Evolutionary conservation across 2,113 vertebrate genomes (phyloP), one percentile per base, ranked within the genome.

Genomic region (Equus quagga): DNA sequence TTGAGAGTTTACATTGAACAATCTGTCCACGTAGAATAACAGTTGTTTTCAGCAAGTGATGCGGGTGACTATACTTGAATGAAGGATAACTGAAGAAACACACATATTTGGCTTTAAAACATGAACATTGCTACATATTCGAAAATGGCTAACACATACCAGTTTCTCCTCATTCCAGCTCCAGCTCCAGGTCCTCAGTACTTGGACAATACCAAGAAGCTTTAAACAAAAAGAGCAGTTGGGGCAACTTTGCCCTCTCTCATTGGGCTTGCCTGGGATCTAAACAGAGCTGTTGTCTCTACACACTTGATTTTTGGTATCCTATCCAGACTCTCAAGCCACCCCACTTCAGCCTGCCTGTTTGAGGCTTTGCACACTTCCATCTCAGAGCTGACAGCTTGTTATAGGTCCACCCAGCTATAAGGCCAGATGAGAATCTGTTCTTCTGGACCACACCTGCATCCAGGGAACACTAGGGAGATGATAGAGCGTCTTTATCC

Each of bases 71-170:
- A 92, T 44, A 67, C 14, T 44, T 96, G 28, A 82, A 75, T 89
- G 97, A 97, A 89, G 98, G 97, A 75, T 96, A 98, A 92, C 98
- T 98, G 69, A 98, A 98, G 46, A 79, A 96, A 94, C 94, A 98
- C 92, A 97, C 86, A 76, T 98, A 97, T 97, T 98, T 97, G 95
- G 94, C 83, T 95, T 98, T 91, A 98, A 58, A 96, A 93, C 97
- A 96, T 93, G 98, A 97, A 98, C 80, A 92, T 96, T 99, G 90
- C 98, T 98, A 97, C 98, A 98, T 24, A 98, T 98, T 94, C 98
- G 98, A 98, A 99, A 98, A 84, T 99, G 99, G 76, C 98, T 99
- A 97, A 97, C 96, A 98, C 98, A 98, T 87, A 99, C 98, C 99
- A 82, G 2, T 86, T 73, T 23, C 23, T 81, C 33, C 41, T 44